These are phyloP conservation scores for Agrilus cyanescens DNA, from an alignment of 2,888 invertebrate genomes.

Conservation along the genomic window DNA sequence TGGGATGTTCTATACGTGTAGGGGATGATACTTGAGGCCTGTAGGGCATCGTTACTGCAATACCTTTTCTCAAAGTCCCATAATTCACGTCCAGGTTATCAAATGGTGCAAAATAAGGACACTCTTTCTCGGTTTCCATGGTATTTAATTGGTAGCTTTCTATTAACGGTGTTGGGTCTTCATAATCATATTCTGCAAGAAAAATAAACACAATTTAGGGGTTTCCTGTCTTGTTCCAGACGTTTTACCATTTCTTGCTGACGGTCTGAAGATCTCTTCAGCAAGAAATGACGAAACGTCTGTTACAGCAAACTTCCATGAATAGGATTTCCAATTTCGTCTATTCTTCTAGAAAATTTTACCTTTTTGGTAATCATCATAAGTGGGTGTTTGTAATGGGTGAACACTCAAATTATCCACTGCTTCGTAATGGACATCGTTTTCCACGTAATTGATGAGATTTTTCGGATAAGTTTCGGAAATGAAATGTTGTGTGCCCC, in stretches of 20 bases:
- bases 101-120: constrained; percentile 24
- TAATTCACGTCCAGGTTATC: constrained; percentile 33
- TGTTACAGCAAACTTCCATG: too few relatives aligned
- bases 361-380: constrained; percentile 21
- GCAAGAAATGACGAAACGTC: too few relatives aligned
- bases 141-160: constrained; percentile 57
- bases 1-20: constrained; percentile 70
- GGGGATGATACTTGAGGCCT: constrained; percentile 68
- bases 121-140: constrained; percentile 41
- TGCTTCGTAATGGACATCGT: constrained; percentile 57
- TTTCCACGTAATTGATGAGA: constrained; percentile 36
- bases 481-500: constrained; percentile 69
- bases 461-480: constrained; percentile 53
- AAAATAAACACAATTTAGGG: constrained; percentile 26
- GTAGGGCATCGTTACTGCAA: constrained; percentile 26
- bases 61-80: constrained; percentile 37
- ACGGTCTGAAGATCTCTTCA: too few relatives aligned
- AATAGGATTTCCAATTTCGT: too few relatives aligned
- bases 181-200: constrained; percentile 68
- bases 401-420: constrained; percentile 47
- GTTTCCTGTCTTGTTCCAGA: too few relatives aligned
- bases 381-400: constrained; percentile 14
- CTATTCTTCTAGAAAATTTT: too few relatives aligned
- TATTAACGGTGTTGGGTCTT: constrained; percentile 64
- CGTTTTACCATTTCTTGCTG: too few relatives aligned